A percentile compares a stretch with the other conserved stretches of the same genome.
Conservation (phyloP, 2,797 vertebrate genomes). For the Pteropus rufus region DNA sequence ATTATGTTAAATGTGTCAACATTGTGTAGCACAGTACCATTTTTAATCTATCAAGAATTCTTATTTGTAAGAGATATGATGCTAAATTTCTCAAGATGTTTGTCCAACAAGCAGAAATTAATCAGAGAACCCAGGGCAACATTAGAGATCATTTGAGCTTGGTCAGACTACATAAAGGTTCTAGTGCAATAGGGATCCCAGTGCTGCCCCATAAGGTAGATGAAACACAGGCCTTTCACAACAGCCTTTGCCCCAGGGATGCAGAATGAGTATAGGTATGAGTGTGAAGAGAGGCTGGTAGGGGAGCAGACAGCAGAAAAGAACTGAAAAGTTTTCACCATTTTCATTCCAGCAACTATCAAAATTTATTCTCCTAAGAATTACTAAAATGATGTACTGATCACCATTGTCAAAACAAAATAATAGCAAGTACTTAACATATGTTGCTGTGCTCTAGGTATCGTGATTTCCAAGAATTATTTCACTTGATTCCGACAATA, state of each 20-base stretch:
- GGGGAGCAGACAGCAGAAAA: background rate
- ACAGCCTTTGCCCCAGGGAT: background rate
- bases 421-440: background rate
- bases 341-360: background rate
- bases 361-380: background rate
- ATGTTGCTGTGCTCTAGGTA: background rate
- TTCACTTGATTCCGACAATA: background rate
- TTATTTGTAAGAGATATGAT: background rate
- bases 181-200: background rate
- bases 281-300: background rate
- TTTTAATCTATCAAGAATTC: background rate
- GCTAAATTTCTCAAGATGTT: background rate
- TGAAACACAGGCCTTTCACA: background rate
- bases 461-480: background rate
- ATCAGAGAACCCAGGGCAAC: background rate
- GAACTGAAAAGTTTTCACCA: background rate
- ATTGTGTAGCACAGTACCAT: background rate
- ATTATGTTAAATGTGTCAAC: background rate
- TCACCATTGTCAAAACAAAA: constrained; percentile 8
- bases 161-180: background rate
- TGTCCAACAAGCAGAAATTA: background rate
- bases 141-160: background rate
- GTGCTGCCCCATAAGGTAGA: background rate
- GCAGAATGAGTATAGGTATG: background rate
- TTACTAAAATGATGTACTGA: background rate